Base-by-base conservation (phyloP, 2,888 invertebrate genomes). In the Hetaerina titia region DNA sequence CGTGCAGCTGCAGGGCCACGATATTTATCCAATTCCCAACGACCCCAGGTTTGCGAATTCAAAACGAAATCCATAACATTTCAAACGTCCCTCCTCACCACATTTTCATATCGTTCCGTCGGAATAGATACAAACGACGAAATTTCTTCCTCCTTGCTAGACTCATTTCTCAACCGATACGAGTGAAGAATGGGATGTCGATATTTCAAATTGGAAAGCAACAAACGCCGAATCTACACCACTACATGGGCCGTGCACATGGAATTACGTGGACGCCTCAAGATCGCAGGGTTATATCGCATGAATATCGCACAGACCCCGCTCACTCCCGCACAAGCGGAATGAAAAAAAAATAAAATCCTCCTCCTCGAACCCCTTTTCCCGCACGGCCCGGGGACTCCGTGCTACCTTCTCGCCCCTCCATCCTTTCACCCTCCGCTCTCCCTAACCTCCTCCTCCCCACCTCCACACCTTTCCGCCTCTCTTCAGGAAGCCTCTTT, bases 401-500 rank as follows among this genome's bases (percentile, higher is more conserved):
- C 15, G n/a, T 90, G 57, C 15, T 22, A 8, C 87, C 17, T 87
- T 31, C 25, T 87, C 87, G 31, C 31, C 87, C 87, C 15, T 87
- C 22, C 74, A 25, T 25, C 9, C 11, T 13, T 15, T 81, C 74
- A 17, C 74, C n/a, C 11, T 17, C 25, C 89, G 8, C 60, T 45
- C 63, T 45, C 64, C 64, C 88, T 45, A 56, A 56, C 45, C 88
- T 88, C 88, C 31, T 15, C 56, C 89, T 45, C 89, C 45, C 31
- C 69, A 45, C 92, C 63, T 90, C 31, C 9, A 56, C 45, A 8
- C 31, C 56, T 56, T 45, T 22, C 56, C 69, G 63, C 31, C 19
- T 56, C 90, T 60, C 90, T 64, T 17, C 17, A 90, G 64, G 90
- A 90, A 69, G 64, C 64, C 64, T 19, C 64, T 69, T 63, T 45